Conservation (phyloP, 2,888 invertebrate genomes). For the Zhuqinia jingwanae region DNA sequence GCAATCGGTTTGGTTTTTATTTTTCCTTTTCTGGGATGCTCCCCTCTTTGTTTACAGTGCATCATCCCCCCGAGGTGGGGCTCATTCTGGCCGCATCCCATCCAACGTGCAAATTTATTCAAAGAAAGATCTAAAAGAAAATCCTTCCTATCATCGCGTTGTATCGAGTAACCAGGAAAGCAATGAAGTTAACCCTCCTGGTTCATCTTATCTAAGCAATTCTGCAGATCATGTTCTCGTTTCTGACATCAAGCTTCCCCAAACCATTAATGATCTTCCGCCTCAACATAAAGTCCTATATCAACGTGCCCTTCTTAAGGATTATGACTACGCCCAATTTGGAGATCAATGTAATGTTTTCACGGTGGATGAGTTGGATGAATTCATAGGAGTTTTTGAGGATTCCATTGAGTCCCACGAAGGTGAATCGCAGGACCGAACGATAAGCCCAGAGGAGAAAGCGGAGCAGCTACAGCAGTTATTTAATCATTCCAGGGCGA, state of each 20-base stretch:
- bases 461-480: slow-evolving; percentile 41
- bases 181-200: neutral
- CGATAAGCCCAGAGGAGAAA: slow-evolving; percentile 28
- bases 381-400: slow-evolving; percentile 19
- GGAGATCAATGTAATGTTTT: slow-evolving; percentile 48
- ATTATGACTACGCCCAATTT: slow-evolving; percentile 64
- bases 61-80: no score
- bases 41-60: no score
- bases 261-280: neutral
- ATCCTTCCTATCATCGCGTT: neutral
- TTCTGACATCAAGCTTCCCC: neutral
- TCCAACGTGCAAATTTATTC: neutral
- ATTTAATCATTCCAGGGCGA: slow-evolving; percentile 52
- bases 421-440: neutral
- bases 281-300: slow-evolving; percentile 25
- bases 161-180: neutral
- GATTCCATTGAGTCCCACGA: slow-evolving; percentile 33
- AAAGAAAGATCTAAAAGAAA: neutral
- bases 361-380: slow-evolving; percentile 51
- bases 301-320: slow-evolving; percentile 33
- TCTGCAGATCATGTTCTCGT: neutral
- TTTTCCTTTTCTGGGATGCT: no score
- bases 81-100: slow-evolving; percentile 17
- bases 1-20: neutral
- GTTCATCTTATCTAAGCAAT: neutral